Base-by-base conservation (phyloP, 2,888 invertebrate genomes). In the Chymomyza caudatula region DNA sequence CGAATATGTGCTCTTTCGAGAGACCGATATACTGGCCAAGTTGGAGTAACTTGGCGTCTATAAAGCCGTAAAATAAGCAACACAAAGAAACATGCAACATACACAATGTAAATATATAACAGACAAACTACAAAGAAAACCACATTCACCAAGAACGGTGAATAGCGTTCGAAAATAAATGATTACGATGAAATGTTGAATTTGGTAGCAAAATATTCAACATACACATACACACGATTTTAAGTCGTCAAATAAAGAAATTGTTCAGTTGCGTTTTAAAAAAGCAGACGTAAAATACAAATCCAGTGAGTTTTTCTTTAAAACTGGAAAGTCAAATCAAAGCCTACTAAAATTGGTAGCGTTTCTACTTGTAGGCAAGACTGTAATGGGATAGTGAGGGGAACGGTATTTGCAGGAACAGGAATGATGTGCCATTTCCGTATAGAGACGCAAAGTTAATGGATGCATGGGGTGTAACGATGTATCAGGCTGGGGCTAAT, bases 11-110 rank as follows among this genome's bases (percentile, higher is more conserved):
- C 92, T 99, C 72, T 99, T 97, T 93, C 93, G 97, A 89, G 99
- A 99, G 91, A 92, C 95, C 63, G 99, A 99, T 89, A 97, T 99
- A 87, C 92, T 99, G 85, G 99, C 98, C 62, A 98, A 98, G 91
- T 92, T 97, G 77, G 94, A 95, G 49, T 88, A 86, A 64, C 3
- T 20, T 11, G 3, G 20, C 42, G 19, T 1, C 17, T n/a, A n/a
- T n/a, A n/a, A n/a, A 23, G 1, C 25, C 15, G 23, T 23, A 13
- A 1, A 0, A 15, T 2, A 29, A 47, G 4, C 42, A 29, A 55
- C n/a, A 17, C 22, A 23, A 3, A 43, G n/a, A 19, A n/a, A 8
- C 8, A 55, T 11, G 25, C 6, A 42, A 19, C 25, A 17, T 5
- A 15, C 11, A 15, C 11, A 37, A 37, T 4, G n/a, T 15, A 3